A percentile compares a stretch with the other conserved stretches of the same genome.
Conservation (phyloP, 2,113 vertebrate genomes). For the Chloropsis cyanopogon region DNA sequence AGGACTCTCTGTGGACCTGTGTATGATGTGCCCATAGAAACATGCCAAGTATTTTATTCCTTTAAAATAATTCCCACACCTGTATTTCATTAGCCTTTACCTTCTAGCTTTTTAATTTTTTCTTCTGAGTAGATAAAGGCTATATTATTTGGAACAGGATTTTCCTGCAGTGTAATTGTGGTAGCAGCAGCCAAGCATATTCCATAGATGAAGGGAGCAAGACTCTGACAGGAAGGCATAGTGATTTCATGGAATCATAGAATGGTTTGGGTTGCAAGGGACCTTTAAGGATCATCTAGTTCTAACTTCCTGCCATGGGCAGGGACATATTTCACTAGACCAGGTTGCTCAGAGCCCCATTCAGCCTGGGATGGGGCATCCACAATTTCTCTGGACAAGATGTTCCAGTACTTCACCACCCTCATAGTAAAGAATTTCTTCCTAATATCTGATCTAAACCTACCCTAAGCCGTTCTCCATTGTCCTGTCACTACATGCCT, state of each 20-base stretch:
- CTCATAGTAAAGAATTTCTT: neutral
- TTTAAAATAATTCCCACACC: neutral
- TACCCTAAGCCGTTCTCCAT: neutral
- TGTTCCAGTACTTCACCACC: neutral
- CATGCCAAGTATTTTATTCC: neutral
- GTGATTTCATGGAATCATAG: neutral
- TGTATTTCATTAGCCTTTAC: neutral
- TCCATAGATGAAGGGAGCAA: neutral
- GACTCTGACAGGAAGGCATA: neutral
- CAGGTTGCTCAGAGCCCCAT: neutral
- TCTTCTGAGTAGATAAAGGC: neutral
- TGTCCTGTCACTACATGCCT: neutral
- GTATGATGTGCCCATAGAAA: neutral
- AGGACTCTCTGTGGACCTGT: neutral
- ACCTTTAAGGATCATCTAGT: neutral
- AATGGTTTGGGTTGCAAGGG: neutral
- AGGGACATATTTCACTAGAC: neutral
- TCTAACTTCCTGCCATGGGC: neutral
- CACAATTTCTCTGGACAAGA: neutral
- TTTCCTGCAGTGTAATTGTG: neutral
- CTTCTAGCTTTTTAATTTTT: neutral
- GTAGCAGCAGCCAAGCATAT: neutral
- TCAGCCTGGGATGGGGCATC: neutral
- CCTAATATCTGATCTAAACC: neutral
- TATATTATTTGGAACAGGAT: neutral